Percentiles rank a stretch among this genome's conserved stretches.
These are phyloP conservation scores for Bombus difficillimus DNA, from an alignment of 1,140 invertebrate species.

Conservation along the genomic window DNA sequence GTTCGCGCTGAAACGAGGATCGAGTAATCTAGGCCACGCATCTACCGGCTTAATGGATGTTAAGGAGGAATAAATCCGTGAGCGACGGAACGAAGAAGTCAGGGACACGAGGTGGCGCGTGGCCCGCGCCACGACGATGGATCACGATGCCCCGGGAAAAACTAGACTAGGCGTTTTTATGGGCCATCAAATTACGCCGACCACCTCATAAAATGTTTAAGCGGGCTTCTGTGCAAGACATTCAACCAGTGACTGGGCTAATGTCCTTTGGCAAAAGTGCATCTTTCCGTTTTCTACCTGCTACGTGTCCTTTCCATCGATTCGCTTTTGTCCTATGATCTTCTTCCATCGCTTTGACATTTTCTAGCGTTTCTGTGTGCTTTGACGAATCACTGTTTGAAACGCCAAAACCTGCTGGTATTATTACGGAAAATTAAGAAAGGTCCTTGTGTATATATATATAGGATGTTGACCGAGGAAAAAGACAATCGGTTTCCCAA, in stretches of 20 bases:
- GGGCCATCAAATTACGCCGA: conserved; percentile 83
- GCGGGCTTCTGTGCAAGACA: conserved; percentile 80
- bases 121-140: conserved; percentile 66
- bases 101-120: conserved; percentile 71
- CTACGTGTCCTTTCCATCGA: neutral
- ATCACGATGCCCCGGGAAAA: conserved; percentile 78
- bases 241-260: conserved; percentile 71
- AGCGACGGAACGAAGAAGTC: conserved; percentile 67
- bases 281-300: conserved; percentile 32
- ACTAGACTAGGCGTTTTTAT: conserved; percentile 83
- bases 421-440: rapidly evolving
- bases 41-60: conserved; percentile 35
- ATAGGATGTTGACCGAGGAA: rapidly evolving
- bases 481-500: rapidly evolving
- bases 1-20: neutral
- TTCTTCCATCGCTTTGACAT: rapidly evolving
- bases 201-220: conserved; percentile 83
- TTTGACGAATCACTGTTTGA: rapidly evolving
- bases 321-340: neutral
- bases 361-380: rapidly evolving
- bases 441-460: no score
- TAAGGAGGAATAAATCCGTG: conserved; percentile 61
- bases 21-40: conserved; percentile 12
- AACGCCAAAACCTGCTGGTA: rapidly evolving
- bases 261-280: conserved; percentile 73